These are phyloP conservation scores for Onychomys arenicola DNA, from an alignment of 2,797 vertebrate genomes.

Conservation along the genomic window DNA sequence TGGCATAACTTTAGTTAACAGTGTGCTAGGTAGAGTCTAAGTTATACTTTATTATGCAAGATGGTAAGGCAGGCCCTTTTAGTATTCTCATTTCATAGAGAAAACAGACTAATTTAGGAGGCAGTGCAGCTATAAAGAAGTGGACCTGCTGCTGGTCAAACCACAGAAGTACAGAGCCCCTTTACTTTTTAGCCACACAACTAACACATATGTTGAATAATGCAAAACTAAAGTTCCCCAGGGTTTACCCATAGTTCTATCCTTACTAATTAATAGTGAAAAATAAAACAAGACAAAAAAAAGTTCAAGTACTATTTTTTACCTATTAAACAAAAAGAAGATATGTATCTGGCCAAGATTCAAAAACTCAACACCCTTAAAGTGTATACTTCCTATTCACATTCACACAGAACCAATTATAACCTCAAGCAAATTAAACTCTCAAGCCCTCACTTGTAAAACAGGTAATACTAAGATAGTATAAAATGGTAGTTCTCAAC, in stretches of 20 bases:
- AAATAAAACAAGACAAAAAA: neutral
- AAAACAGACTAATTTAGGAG: conserved; percentile 42
- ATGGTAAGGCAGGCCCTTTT: neutral
- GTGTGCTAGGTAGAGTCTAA: neutral
- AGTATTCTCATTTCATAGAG: conserved; percentile 1
- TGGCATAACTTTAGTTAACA: neutral
- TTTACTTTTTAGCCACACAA: neutral
- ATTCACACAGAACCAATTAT: neutral
- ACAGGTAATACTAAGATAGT: neutral
- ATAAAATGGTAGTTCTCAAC: neutral
- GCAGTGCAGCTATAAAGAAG: neutral
- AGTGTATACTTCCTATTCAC: conserved; percentile 38
- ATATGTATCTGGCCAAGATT: conserved; percentile 26
- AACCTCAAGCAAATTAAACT: conserved; percentile 41
- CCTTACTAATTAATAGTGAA: conserved; percentile 5
- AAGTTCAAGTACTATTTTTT: conserved; percentile 12
- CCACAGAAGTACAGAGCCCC: neutral
- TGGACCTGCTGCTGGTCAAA: neutral
- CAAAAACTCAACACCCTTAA: conserved; percentile 1
- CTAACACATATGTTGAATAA: neutral
- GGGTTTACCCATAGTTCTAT: neutral
- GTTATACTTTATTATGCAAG: neutral
- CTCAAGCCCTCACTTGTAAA: conserved; percentile 24
- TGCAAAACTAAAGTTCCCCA: conserved; percentile 51
- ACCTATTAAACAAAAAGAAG: conserved; percentile 9